Conservation (phyloP, 2,888 invertebrate genomes). For the Sepiola atlantica region DNA sequence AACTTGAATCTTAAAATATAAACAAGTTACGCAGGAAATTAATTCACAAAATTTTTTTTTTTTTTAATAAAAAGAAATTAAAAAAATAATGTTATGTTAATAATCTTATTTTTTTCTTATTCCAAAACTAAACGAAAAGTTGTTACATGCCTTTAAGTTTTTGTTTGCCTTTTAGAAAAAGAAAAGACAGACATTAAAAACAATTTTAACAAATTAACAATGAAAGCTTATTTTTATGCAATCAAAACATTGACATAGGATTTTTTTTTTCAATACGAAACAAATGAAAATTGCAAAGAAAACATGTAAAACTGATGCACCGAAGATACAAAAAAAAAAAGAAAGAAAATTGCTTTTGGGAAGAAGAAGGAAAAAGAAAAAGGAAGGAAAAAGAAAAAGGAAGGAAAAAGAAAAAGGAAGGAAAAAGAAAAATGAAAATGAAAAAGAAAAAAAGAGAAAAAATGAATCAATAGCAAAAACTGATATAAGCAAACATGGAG, state of each 20-base stretch:
- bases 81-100: no score
- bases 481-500: background rate
- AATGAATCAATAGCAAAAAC: background rate
- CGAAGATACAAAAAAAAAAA: background rate
- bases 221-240: conserved; percentile 36
- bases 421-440: background rate
- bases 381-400: background rate
- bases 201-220: background rate
- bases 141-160: background rate
- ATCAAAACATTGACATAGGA: background rate
- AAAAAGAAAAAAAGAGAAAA: no score
- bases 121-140: background rate
- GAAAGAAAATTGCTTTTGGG: background rate
- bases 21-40: background rate
- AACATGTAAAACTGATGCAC: background rate
- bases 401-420: background rate
- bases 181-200: background rate
- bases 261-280: background rate
- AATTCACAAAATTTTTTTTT: no score
- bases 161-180: background rate
- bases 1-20: background rate
- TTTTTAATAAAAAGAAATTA: background rate
- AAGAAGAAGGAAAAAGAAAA: background rate
- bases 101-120: background rate
- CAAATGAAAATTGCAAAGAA: background rate